Base-by-base conservation (phyloP, 92 coral and sea anemone species). In the Umimayanthus kanabou region DNA sequence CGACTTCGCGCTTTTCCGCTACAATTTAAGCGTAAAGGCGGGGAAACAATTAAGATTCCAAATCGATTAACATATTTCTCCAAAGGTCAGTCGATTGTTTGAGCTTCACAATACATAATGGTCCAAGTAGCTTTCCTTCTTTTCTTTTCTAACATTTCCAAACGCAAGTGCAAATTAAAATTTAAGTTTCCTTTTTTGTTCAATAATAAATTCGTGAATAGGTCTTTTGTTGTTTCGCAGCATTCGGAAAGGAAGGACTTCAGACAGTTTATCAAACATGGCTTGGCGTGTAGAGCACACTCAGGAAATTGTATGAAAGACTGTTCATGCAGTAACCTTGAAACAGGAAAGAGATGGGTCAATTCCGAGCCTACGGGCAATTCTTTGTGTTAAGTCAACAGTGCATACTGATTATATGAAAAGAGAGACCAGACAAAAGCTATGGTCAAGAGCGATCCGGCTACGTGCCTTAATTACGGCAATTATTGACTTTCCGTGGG, bases 241-340 rank as follows among this genome's bases (percentile, higher is more conserved):
- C 20, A 28, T 30, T 20, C 9, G 14, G 72, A 53, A 39, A 39
- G 49, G 73, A 33, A 80, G 43, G 73, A 8, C 53, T 22, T 26
- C 29, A 0, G 29, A 80, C 85, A 57, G 72, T 9, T 49, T 79
- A 5, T 39, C n/a, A 14, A 18, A 23, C 7, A 13, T 18, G 25
- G 57, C 29, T 29, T 28, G 71, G 45, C 71, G 73, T 53, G 47
- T 33, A 0, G 33, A 37, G 71, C 28, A 28, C 20, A 29, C 55
- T 80, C 85, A 61, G 85, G 85, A 80, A 80, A 80, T 80, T 80
- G 55, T 33, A 43, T 61, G 50, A 80, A 80, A 61, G 13, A 33
- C 18, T 11, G 73, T 61, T 80, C 39, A n/a, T n/a, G n/a, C n/a
- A 80, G 45, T 9, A 20, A 58, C 28, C 40, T 37, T 29, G 84